phyloP scores from a whole-genome alignment of 2,888 invertebrate genomes.

The Malthinus seriepunctatus region DNA sequence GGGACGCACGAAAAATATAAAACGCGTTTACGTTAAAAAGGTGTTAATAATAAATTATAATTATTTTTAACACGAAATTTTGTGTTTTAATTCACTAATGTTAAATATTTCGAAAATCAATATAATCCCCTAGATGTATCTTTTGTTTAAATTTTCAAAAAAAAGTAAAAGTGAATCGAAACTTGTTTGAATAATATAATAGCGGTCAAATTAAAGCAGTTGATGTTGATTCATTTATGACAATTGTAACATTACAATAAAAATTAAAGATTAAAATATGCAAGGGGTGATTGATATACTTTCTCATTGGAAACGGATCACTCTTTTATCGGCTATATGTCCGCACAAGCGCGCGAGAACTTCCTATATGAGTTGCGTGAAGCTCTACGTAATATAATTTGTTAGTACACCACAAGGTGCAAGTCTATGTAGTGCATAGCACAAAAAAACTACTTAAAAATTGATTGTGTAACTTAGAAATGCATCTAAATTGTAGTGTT shows the following conservation, averaged over 20 bases:
- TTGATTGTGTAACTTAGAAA: constrained; percentile 37
- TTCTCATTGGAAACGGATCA: constrained; percentile 3
- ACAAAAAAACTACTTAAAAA: constrained; percentile 32
- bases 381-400: constrained; percentile 25
- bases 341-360: constrained; percentile 28
- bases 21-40: too few relatives aligned
- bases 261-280: constrained; percentile 1
- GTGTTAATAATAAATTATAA: too few relatives aligned
- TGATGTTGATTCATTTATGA: too few relatives aligned
- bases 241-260: background rate
- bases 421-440: constrained; percentile 29
- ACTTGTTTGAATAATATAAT: too few relatives aligned
- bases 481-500: constrained; percentile 33
- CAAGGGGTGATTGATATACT: constrained; percentile 2
- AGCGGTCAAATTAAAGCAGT: too few relatives aligned
- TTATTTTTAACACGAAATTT: too few relatives aligned
- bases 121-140: too few relatives aligned
- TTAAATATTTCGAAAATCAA: too few relatives aligned
- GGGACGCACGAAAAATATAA: too few relatives aligned
- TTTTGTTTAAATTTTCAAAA: too few relatives aligned
- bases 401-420: constrained; percentile 34
- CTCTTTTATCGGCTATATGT: constrained; percentile 23
- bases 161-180: too few relatives aligned
- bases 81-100: too few relatives aligned
- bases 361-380: constrained; percentile 24